A percentile compares a stretch with the other conserved stretches of the same genome.
Evolutionary conservation across 30 jellyfish, hydroid and myxozoan genomes (phyloP).

Genomic region (Mastigias papua): DNA sequence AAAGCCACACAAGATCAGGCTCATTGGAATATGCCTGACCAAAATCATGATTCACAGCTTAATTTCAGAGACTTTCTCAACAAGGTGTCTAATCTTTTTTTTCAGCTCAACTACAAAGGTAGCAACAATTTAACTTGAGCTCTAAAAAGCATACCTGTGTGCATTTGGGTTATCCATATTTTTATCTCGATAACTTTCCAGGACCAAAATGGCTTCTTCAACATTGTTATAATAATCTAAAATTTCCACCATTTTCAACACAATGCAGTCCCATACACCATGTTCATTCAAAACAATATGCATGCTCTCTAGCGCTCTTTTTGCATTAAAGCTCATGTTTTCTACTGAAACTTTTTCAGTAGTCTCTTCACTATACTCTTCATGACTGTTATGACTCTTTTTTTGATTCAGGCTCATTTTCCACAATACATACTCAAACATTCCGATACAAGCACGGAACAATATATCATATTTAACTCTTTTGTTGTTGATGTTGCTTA

Average conservation of each 20-base stretch:
- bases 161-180: constrained; percentile 59
- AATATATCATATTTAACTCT: constrained; percentile 41
- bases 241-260: constrained; percentile 53
- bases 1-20: too few species aligned
- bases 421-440: constrained; percentile 67
- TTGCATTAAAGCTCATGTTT: constrained; percentile 46
- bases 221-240: constrained; percentile 33
- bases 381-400: background rate
- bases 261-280: constrained; percentile 55
- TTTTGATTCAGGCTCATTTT: constrained; percentile 1
- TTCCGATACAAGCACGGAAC: constrained; percentile 51
- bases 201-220: constrained; percentile 17
- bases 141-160: too few species aligned
- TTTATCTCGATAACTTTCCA: constrained; percentile 36
- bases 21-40: too few species aligned
- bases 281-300: constrained; percentile 20
- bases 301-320: constrained; percentile 45
- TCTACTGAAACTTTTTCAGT: background rate
- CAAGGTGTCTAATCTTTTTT: too few species aligned
- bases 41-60: too few species aligned
- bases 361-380: background rate
- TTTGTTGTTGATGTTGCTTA: constrained; percentile 4
- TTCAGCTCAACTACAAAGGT: too few species aligned
- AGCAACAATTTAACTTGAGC: too few species aligned
- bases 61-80: too few species aligned